Evolutionary conservation across 2,113 vertebrate species (phyloP), one percentile per base, ranked within the genome.

Genomic region (Myotis lucifugus): DNA sequence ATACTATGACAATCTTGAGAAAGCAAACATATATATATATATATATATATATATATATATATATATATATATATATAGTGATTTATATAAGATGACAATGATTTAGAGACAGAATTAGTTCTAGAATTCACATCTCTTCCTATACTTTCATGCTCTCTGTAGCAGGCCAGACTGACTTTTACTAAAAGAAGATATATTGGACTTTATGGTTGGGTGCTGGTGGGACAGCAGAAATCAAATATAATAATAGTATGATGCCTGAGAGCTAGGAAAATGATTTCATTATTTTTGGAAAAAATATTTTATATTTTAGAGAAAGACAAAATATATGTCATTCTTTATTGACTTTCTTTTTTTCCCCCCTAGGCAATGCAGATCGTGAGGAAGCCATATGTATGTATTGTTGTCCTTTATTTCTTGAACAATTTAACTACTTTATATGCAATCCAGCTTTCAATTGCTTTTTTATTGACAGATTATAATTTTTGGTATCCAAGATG

Each of bases 401-500:
- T 96, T 72, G 3, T 42, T 85, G 17, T 90, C 42, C 77, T 90
- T 95, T 96, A 19, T 88, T 96, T 96, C 54, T 96, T 94, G 42
- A 89, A 93, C 3, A 5, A 77, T 83, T 95, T 90, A 59, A 82
- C 40, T 91, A 29, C 23, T 91, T 89, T 81, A 8, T 69, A 3
- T 92, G 42, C 93, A 96, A 82, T 56, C 54, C 64, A 93, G 54
- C 54, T 93, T 94, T 94, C 72, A 96, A 85, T 85, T 96, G 4
- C 81, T 93, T 93, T 59, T 97, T 69, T 97, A 66, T 96, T 97
- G 94, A 85, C 97, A 97, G 97, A 97, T 96, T 97, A 97, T 74
- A 87, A 25, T 15, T 97, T 82, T 61, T 97, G 97, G 97, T 97
- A 97, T 73, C 97, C 97, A 77, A 82, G 6, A 29, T 97, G 97